phyloP scores from a whole-genome alignment of 1,140 invertebrate genomes.

The Brachionus sp. region DNA sequence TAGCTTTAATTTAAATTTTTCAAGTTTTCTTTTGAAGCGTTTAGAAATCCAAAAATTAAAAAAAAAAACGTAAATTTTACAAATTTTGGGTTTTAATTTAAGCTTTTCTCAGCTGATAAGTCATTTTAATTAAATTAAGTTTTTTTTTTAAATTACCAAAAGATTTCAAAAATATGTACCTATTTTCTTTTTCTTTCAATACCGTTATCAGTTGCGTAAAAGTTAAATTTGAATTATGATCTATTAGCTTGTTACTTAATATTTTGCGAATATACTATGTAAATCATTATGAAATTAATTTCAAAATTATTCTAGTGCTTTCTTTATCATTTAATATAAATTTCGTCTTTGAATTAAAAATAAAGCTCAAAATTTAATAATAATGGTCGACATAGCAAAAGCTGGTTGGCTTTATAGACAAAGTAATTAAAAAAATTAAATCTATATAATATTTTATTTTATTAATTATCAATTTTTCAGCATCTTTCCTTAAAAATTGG shows the following conservation, averaged over 20 bases:
- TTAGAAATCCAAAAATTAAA: too few relatives aligned
- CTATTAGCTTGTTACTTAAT: not conserved
- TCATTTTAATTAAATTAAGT: too few relatives aligned
- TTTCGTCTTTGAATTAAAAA: not conserved
- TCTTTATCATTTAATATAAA: not conserved
- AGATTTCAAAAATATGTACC: too few relatives aligned
- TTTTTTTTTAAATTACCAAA: too few relatives aligned
- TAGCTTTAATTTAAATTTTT: too few relatives aligned
- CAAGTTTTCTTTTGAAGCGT: too few relatives aligned
- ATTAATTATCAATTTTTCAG: not conserved
- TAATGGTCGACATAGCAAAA: conserved; percentile 34
- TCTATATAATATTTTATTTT: not conserved
- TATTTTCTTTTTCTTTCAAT: too few relatives aligned
- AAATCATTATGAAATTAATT: not conserved
- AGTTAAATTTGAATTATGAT: not conserved
- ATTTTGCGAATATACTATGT: not conserved
- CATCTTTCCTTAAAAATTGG: conserved; percentile 36
- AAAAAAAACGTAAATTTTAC: too few relatives aligned
- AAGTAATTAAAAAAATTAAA: not conserved
- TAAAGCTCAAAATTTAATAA: not conserved
- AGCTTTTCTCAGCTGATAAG: too few relatives aligned
- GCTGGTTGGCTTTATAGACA: conserved; percentile 26
- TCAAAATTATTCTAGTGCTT: conserved; percentile 11
- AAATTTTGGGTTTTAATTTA: too few relatives aligned
- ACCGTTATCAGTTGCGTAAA: not conserved